Conservation (phyloP, 2,888 invertebrate genomes). For the Torymus texanus region DNA sequence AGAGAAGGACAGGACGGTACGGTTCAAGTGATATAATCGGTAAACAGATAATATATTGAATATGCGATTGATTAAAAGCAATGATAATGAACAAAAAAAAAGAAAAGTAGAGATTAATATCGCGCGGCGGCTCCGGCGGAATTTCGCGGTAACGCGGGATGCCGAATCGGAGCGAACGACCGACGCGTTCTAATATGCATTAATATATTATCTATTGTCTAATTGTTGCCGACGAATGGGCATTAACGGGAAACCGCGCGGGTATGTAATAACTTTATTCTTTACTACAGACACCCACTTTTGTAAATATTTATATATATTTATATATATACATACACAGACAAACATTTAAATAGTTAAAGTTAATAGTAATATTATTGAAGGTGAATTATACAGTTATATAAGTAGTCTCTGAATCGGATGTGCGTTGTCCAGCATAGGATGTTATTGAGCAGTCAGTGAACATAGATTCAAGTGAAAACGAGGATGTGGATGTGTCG, state of each 20-base stretch:
- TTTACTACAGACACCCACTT: slow-evolving; percentile 66
- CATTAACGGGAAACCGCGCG: slow-evolving; percentile 72
- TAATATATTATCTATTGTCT: slow-evolving; percentile 73
- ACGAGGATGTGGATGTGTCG: neutral
- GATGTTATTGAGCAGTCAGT: slow-evolving; percentile 41
- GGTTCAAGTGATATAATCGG: slow-evolving; percentile 58
- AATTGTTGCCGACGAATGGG: slow-evolving; percentile 74
- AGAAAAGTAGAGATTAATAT: slow-evolving; percentile 54
- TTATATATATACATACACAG: slow-evolving; percentile 55
- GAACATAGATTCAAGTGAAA: slow-evolving; percentile 23
- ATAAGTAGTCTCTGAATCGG: slow-evolving; percentile 49
- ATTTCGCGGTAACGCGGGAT: neutral
- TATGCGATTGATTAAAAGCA: slow-evolving; percentile 40
- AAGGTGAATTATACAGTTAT: slow-evolving; percentile 53
- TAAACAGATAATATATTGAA: slow-evolving; percentile 56
- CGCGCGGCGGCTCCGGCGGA: slow-evolving; percentile 26
- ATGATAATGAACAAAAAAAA: slow-evolving; percentile 26
- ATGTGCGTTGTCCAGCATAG: slow-evolving; percentile 52
- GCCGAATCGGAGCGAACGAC: slow-evolving; percentile 26
- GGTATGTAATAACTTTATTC: slow-evolving; percentile 70
- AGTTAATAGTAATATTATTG: slow-evolving; percentile 54
- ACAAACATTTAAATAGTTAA: slow-evolving; percentile 58
- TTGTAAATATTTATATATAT: slow-evolving; percentile 61
- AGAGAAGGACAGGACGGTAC: slow-evolving; percentile 49
- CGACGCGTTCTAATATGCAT: slow-evolving; percentile 66